Percentiles rank a stretch among this genome's conserved stretches.
Conservation (phyloP, 2,113 vertebrate genomes). For the Pao palembangensis region DNA sequence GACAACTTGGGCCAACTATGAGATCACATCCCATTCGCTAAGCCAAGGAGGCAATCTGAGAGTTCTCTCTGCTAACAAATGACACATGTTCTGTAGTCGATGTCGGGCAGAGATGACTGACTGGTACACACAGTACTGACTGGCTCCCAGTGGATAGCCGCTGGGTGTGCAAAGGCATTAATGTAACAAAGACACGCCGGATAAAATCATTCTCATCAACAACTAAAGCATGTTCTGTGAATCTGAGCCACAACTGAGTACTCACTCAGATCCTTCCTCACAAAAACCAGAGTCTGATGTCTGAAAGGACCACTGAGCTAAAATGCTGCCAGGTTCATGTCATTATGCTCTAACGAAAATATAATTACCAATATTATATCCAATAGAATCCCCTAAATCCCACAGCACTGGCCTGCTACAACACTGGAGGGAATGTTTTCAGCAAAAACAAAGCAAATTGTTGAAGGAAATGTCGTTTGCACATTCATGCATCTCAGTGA, state of each 20-base stretch:
- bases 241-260: neutral
- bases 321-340: neutral
- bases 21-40: too few relatives aligned
- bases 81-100: too few relatives aligned
- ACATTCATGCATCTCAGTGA: neutral
- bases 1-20: too few relatives aligned
- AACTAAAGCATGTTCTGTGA: neutral
- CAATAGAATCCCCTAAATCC: neutral
- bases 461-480: neutral
- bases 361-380: neutral
- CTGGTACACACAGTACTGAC: too few relatives aligned
- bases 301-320: neutral
- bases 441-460: neutral
- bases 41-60: too few relatives aligned
- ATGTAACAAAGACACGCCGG: neutral
- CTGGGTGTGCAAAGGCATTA: too few relatives aligned
- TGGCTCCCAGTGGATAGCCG: too few relatives aligned
- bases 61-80: too few relatives aligned
- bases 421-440: neutral
- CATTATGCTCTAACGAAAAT: neutral
- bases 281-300: neutral
- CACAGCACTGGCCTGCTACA: neutral
- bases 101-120: too few relatives aligned
- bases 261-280: neutral
- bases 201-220: neutral